phyloP scores from a whole-genome alignment of 2,888 invertebrate genomes.

The Caenorhabditis sp. region DNA sequence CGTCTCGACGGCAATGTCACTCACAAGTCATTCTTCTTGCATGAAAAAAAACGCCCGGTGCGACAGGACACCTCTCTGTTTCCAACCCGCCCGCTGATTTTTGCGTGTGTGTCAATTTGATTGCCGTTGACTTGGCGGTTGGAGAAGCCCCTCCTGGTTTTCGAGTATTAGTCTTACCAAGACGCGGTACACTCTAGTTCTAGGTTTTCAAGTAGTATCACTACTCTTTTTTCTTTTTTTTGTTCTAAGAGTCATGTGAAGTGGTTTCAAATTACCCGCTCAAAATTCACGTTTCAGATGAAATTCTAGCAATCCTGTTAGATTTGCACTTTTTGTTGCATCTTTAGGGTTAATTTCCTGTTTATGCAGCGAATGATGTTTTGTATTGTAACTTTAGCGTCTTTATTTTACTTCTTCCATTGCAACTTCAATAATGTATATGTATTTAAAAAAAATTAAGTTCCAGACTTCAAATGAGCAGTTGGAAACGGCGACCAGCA shows the following conservation, averaged over 20 bases:
- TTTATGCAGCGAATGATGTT: too few species aligned
- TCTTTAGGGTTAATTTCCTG: too few species aligned
- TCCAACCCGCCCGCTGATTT: constrained; percentile 24
- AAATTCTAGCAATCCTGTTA: too few species aligned
- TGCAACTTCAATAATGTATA: too few species aligned
- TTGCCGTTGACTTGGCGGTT: constrained; percentile 46
- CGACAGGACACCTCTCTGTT: constrained; percentile 53
- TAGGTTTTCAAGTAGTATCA: constrained; percentile 3
- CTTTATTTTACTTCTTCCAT: too few species aligned
- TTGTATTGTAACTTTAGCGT: too few species aligned
- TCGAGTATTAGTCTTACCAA: constrained; percentile 3
- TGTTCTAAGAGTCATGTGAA: not conserved
- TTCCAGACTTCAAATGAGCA: constrained; percentile 64
- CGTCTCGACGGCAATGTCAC: constrained; percentile 60
- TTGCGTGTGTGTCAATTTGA: constrained; percentile 47
- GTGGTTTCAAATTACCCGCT: not conserved
- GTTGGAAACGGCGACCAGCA: constrained; percentile 67
- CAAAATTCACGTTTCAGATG: not conserved
- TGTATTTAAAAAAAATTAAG: not conserved
- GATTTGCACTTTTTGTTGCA: too few species aligned
- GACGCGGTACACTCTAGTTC: not conserved
- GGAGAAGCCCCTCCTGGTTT: not conserved
- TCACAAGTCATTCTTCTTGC: constrained; percentile 60
- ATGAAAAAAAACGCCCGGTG: constrained; percentile 45
- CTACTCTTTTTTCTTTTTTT: constrained; percentile 1